A percentile compares a stretch with the other conserved stretches of the same genome.
Conservation (phyloP, 1,140 invertebrate genomes). For the Plectrocnemia conspersa region DNA sequence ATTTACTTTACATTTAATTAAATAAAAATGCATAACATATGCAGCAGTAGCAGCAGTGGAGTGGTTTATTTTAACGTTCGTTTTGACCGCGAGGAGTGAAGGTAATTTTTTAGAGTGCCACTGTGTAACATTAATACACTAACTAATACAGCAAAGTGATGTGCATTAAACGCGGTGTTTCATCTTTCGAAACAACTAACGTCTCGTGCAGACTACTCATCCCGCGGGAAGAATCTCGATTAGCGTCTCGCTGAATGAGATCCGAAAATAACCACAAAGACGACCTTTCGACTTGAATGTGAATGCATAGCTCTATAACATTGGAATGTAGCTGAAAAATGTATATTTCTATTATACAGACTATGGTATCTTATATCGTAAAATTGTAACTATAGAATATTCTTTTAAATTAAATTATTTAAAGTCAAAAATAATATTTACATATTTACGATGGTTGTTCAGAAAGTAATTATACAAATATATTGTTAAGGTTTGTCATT, state of each 20-base stretch:
- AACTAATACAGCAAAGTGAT: slow-evolving; percentile 17
- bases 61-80: no score
- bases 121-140: slow-evolving; percentile 3
- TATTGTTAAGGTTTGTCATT: no score
- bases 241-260: slow-evolving; percentile 13
- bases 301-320: no score
- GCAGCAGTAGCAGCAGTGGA: neutral
- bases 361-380: no score
- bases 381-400: no score
- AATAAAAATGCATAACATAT: slow-evolving; percentile 19
- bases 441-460: no score
- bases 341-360: no score
- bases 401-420: no score
- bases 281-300: neutral
- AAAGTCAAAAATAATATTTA: no score
- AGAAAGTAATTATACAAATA: no score
- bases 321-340: no score
- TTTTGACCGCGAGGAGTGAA: no score
- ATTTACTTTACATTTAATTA: slow-evolving; percentile 35
- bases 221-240: slow-evolving; percentile 18
- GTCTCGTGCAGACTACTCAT: slow-evolving; percentile 13
- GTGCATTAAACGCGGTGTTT: slow-evolving; percentile 15
- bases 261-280: slow-evolving; percentile 20
- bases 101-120: neutral
- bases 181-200: slow-evolving; percentile 21